These are phyloP conservation scores for Mycetomoellerius zeteki DNA, from an alignment of 1,140 invertebrate genomes.

Conservation along the genomic window DNA sequence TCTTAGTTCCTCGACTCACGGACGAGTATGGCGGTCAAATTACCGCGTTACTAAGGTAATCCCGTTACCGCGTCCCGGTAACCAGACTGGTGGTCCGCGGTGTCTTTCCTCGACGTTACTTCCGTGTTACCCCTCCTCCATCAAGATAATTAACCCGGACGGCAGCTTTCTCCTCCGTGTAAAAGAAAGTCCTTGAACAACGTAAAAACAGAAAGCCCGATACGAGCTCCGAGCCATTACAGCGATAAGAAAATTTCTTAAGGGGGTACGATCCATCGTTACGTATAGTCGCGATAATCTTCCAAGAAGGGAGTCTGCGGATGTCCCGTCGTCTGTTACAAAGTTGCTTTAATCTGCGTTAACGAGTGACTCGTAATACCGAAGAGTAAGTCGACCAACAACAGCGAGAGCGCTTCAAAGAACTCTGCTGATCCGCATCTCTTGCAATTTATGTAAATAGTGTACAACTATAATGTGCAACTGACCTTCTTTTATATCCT, in stretches of 20 bases:
- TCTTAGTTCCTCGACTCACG: constrained; percentile 78
- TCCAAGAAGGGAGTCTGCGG: not conserved
- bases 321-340: constrained; percentile 32
- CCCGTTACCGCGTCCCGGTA: constrained; percentile 69
- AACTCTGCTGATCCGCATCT: constrained; percentile 30
- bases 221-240: constrained; percentile 52
- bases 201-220: constrained; percentile 59
- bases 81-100: constrained; percentile 48
- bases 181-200: constrained; percentile 21
- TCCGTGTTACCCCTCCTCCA: constrained; percentile 53
- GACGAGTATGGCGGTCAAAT: constrained; percentile 70
- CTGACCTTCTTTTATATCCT: not conserved
- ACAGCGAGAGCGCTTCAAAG: constrained; percentile 23
- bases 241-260: constrained; percentile 55
- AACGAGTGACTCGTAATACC: constrained; percentile 60
- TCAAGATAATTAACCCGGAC: constrained; percentile 69
- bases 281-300: constrained; percentile 52
- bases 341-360: constrained; percentile 60
- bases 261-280: constrained; percentile 46
- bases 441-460: constrained; percentile 42
- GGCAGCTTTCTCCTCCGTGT: constrained; percentile 34
- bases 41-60: constrained; percentile 74
- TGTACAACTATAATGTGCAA: too few species aligned
- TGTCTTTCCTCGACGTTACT: constrained; percentile 73
- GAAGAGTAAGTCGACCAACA: constrained; percentile 54